Percentiles rank a stretch among this genome's conserved stretches.
These are phyloP conservation scores for Heterochromis multidens DNA, from an alignment of 2,113 vertebrate genomes.

Conservation along the genomic window DNA sequence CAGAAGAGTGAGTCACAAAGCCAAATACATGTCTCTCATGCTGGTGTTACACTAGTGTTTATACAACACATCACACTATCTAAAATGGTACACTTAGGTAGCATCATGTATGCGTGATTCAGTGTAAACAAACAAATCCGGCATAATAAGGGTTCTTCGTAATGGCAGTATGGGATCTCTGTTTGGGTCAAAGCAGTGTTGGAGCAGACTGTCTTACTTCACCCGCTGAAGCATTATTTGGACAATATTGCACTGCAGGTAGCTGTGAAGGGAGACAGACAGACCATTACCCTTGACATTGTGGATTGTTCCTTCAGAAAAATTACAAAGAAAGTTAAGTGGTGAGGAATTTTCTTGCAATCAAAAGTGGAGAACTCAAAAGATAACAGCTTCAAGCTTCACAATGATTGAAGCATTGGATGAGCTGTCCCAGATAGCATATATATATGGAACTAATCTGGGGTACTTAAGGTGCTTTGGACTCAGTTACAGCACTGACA, in stretches of 20 bases:
- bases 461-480: background rate
- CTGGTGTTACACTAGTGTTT: background rate
- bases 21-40: background rate
- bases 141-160: background rate
- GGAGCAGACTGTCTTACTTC: background rate
- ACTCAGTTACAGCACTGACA: background rate
- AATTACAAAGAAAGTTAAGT: background rate
- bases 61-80: background rate
- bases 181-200: background rate
- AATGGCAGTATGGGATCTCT: background rate
- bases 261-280: background rate
- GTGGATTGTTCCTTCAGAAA: background rate
- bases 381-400: background rate
- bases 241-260: background rate
- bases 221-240: background rate
- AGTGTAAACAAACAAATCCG: background rate
- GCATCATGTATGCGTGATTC: background rate
- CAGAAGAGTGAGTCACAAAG: background rate
- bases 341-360: background rate
- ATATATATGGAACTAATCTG: background rate
- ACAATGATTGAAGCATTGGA: rapidly evolving
- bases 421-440: background rate
- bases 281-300: background rate
- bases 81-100: background rate
- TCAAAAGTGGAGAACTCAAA: background rate